Evolutionary conservation across 2,888 invertebrate genomes (phyloP), one percentile per base, ranked within the genome.

Genomic region (Apamea anceps): DNA sequence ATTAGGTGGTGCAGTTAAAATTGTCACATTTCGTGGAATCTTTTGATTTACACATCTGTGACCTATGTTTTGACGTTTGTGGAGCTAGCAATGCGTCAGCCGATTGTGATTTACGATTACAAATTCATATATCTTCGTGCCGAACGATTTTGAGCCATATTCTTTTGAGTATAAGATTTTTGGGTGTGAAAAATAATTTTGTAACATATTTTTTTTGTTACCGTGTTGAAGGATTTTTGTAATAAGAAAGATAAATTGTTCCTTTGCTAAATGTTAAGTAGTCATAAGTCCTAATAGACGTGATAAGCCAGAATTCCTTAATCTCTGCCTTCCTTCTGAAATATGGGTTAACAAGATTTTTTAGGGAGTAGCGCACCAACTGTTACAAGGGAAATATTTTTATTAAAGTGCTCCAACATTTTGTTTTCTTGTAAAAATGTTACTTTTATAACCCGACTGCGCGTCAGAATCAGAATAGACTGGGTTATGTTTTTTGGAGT

Each of bases 51-150:
- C 85, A 84, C 85, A 84, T 85, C 79, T 82, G 87, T 86, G 90
- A 91, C 90, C 90, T 89, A 87, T 91, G 92, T 92, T 92, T 91
- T 93, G 92, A 92, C 92, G 86, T 90, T 87, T 83, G 81, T 87
- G 82, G 84, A 91, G 89, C 87, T 85, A 88, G 89, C 85, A 88
- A 87, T 84, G 88, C 80, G 90, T 90, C 89, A 87, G 73, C 81
- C 77, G 67, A 87, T 88, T 80, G 83, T 91, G 91, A 93, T 93
- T 91, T 91, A 91, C 79, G 72, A 63, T 77, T 48, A 75, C 77
- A 72, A 84, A 82, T 84, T 72, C 62, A 70, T 76, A 63, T 74
- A 28, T 51, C 18, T 25, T 6, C 28, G 28, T 48, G 66, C 62
- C 71, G 75, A 75, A 71, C 60, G 37, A 85, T 77, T 86, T 74